Base-by-base conservation (phyloP, 2,113 vertebrate genomes). In the Macrotus californicus region DNA sequence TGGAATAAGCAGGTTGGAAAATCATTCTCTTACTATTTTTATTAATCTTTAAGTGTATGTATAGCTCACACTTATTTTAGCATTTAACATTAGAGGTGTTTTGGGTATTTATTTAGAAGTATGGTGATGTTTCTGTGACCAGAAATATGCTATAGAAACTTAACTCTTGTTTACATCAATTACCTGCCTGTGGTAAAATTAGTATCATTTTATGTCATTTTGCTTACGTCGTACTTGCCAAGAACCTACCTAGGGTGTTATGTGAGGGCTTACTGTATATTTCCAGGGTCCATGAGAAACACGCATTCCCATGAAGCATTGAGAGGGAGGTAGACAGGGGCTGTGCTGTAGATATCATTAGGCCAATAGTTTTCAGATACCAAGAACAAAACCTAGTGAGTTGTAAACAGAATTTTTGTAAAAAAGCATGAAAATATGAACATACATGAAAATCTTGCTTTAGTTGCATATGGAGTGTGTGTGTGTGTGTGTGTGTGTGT, bases 401-500 rank as follows among this genome's bases (percentile, higher is more conserved):
- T 43, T 88, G 5, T n/a, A 31, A 43, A n/a, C 14, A 75, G 48
- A 80, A 67, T 75, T 46, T n/a, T 31, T 59, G 16, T 29, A 39
- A 64, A 59, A 46, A 59, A 24, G 54, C 56, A 56, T 84, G 10
- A 76, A 64, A 76, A 19, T 50, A 67, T 8, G 11, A 83, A 29
- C 36, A 83, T 48, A 29, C 64, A 73, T 81, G 67, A 84, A 94
- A 96, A 56, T 31, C 4, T 93, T 82, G 26, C 21, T 96, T 87
- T 41, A 46, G 36, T 83, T 83, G 24, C 73, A 21, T 72, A 18
- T 69, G 5, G 7, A 4, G 59, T 59, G 39, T 77, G 29, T 29
- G 16, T 21, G 26, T 31, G 5, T 64, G 7, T 56, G 5, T 31
- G 21, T 31, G 36, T 81, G n/a, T 29, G 19, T 26, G 31, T 39